Conservation (phyloP, 1,140 invertebrate species). For the Mamestra configurata region DNA sequence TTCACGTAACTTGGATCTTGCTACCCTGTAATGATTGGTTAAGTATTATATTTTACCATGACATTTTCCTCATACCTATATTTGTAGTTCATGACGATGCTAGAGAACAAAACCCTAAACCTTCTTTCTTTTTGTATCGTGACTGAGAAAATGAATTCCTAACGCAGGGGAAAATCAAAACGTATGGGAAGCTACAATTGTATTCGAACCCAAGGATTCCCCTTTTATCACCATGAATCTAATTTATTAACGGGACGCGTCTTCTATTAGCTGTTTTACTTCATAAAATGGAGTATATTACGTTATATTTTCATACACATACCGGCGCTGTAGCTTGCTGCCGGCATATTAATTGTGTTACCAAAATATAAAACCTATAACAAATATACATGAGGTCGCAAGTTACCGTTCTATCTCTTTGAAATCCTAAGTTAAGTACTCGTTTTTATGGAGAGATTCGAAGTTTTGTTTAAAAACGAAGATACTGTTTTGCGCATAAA, state of each 20-base stretch:
- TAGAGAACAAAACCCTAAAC: no score
- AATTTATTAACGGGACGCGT: slow-evolving; percentile 27
- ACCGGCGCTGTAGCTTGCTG: not conserved
- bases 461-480: not conserved
- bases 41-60: no score
- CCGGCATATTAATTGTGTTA: not conserved
- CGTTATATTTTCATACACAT: slow-evolving; percentile 18
- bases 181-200: slow-evolving; percentile 5
- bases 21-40: no score
- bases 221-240: slow-evolving; percentile 25
- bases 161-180: not conserved
- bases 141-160: no score
- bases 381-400: no score
- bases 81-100: no score
- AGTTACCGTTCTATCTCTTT: no score
- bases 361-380: not conserved
- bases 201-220: slow-evolving; percentile 5
- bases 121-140: no score
- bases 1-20: no score
- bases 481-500: slow-evolving; percentile 51
- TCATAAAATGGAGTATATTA: slow-evolving; percentile 13
- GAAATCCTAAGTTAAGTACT: no score
- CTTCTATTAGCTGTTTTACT: slow-evolving; percentile 30
- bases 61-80: no score
- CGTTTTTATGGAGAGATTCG: no score